Conservation (phyloP, 2,113 vertebrate genomes). For the Anthoscopus minutus region DNA sequence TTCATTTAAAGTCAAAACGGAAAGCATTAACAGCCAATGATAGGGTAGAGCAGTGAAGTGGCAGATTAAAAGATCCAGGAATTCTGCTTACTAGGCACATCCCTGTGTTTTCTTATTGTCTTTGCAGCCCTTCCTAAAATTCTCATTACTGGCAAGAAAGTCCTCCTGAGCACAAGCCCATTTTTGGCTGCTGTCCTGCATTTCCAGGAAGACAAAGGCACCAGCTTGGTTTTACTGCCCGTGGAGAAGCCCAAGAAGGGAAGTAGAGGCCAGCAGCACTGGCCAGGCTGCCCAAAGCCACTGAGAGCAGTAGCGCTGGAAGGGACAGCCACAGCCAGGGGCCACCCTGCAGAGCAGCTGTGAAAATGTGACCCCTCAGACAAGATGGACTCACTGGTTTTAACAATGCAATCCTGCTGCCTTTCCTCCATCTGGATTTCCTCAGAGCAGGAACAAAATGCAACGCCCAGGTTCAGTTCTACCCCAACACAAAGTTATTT, state of each 20-base stretch:
- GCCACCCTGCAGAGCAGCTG: neutral
- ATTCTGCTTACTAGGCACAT: neutral
- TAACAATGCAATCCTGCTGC: neutral
- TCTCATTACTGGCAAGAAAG: neutral
- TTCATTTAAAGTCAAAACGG: neutral
- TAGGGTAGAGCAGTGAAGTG: neutral
- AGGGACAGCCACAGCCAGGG: neutral
- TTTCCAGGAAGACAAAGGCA: neutral
- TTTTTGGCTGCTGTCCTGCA: fast-evolving
- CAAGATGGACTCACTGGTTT: fast-evolving
- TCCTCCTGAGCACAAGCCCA: neutral
- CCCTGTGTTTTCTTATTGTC: neutral
- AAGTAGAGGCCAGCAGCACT: fast-evolving
- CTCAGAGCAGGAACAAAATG: neutral
- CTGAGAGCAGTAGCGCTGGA: fast-evolving
- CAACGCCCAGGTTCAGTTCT: neutral
- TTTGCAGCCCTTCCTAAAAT: neutral
- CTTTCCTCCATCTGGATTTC: neutral
- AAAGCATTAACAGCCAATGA: neutral
- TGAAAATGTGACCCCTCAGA: no score
- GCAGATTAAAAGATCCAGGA: neutral
- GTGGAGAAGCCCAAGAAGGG: neutral
- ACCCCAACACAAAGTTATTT: neutral
- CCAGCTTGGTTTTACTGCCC: fast-evolving
- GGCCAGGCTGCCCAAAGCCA: neutral